Conservation (phyloP, 2,797 vertebrate species). For the Pangasius macronema region DNA sequence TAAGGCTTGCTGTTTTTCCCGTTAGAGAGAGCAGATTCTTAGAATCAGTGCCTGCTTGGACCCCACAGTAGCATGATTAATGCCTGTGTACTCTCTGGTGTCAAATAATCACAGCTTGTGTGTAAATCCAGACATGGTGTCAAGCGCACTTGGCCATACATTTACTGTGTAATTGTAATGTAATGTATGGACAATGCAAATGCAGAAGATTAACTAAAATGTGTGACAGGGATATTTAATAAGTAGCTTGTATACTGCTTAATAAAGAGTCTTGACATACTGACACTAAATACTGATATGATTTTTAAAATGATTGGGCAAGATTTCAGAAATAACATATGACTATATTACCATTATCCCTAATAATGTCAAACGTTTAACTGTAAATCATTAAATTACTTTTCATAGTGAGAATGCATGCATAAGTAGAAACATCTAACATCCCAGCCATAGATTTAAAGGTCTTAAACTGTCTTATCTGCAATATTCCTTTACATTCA, state of each 20-base stretch:
- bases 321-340: constrained; percentile 1
- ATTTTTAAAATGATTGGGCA: background rate
- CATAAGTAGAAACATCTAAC: background rate
- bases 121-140: constrained; percentile 42
- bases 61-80: constrained; percentile 46
- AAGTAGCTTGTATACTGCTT: background rate
- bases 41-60: constrained; percentile 41
- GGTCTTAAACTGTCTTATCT: background rate
- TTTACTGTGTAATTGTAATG: constrained; percentile 5
- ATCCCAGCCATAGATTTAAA: background rate
- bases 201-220: background rate
- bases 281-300: background rate
- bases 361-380: background rate
- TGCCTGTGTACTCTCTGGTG: constrained; percentile 40
- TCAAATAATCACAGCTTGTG: constrained; percentile 45
- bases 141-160: background rate
- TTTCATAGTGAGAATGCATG: background rate
- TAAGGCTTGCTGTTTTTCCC: constrained; percentile 61
- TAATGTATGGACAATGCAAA: background rate
- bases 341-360: background rate
- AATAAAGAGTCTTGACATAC: background rate
- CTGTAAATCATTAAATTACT: background rate
- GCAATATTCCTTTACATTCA: background rate
- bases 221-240: background rate
- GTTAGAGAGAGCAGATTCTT: constrained; percentile 50